Percentiles rank a stretch among this genome's conserved stretches.
phyloP scores from a whole-genome alignment of 2,888 invertebrate genomes.

The Labia minor region DNA sequence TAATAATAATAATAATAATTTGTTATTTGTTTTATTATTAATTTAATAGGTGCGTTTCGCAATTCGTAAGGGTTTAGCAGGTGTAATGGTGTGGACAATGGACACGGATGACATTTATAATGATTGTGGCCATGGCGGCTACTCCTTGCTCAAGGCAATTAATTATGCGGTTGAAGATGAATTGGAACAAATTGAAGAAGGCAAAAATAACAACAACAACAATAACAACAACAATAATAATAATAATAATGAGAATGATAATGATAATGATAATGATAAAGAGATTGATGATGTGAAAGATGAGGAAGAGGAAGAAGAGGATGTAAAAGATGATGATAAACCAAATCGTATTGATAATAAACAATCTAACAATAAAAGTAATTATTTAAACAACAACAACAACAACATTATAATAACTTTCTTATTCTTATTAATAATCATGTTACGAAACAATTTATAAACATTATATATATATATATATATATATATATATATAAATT shows the following conservation, averaged over 20 bases:
- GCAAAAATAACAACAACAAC: neutral
- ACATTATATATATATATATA: too few species aligned
- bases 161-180: slow-evolving; percentile 52
- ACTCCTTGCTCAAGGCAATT: slow-evolving; percentile 60
- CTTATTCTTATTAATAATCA: too few species aligned
- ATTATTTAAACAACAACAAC: too few species aligned
- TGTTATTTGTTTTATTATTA: too few species aligned
- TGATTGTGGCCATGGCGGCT: slow-evolving; percentile 48
- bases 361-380: too few species aligned
- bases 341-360: too few species aligned
- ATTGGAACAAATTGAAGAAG: slow-evolving; percentile 37
- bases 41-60: slow-evolving; percentile 39
- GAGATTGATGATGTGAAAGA: neutral
- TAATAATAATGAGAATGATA: neutral
- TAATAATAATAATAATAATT: too few species aligned
- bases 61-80: slow-evolving; percentile 54
- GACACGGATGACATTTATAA: slow-evolving; percentile 81
- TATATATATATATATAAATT: too few species aligned
- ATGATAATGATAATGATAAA: neutral
- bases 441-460: too few species aligned
- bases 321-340: too few species aligned
- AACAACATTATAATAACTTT: too few species aligned
- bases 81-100: slow-evolving; percentile 81
- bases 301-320: neutral
- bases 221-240: neutral